These are phyloP conservation scores for Chironomus riparius DNA, from an alignment of 2,888 invertebrate species.

Conservation along the genomic window DNA sequence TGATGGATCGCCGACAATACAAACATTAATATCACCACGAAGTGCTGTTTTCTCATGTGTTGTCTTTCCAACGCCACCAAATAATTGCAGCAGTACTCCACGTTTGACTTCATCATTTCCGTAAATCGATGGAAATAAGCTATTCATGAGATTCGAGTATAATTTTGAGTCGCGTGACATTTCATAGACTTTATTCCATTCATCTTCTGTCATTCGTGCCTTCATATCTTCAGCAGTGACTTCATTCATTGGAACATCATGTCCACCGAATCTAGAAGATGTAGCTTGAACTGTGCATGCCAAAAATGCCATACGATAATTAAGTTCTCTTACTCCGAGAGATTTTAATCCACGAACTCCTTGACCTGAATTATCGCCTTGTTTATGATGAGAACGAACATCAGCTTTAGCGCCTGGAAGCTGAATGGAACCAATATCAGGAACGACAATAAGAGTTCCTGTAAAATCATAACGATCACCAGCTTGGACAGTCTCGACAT, in stretches of 20 bases:
- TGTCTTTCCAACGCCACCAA: constrained; percentile 93
- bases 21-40: constrained; percentile 94
- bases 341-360: constrained; percentile 77
- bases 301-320: constrained; percentile 82
- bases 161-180: constrained; percentile 93
- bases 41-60: constrained; percentile 86
- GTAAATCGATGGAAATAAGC: constrained; percentile 92
- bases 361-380: constrained; percentile 64
- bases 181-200: constrained; percentile 91
- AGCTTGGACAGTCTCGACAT: constrained; percentile 87
- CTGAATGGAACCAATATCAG: constrained; percentile 83
- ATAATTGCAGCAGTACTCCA: constrained; percentile 86
- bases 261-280: constrained; percentile 78
- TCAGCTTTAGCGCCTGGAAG: constrained; percentile 78
- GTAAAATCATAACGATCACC: constrained; percentile 84
- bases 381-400: constrained; percentile 61
- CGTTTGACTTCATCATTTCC: constrained; percentile 95
- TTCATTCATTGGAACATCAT: constrained; percentile 75
- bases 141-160: constrained; percentile 79
- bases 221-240: constrained; percentile 86
- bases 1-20: constrained; percentile 97
- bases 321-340: constrained; percentile 74
- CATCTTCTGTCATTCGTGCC: constrained; percentile 85
- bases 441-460: constrained; percentile 93
- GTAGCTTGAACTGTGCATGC: constrained; percentile 87